A percentile compares a stretch with the other conserved stretches of the same genome.
Conservation (phyloP, 1,140 invertebrate genomes). For the Argopecten irradians region DNA sequence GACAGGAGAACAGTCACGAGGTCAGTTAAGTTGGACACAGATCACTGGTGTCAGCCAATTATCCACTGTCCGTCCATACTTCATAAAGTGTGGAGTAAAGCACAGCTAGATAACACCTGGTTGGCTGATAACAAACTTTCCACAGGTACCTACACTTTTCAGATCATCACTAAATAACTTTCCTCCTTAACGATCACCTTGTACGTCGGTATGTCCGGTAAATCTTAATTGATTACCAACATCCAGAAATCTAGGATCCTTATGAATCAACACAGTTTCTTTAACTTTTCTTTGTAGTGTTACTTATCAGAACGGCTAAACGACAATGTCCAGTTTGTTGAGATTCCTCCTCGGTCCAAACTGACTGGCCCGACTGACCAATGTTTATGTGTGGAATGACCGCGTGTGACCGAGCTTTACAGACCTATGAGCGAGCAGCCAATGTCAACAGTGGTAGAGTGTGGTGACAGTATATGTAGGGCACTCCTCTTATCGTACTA, state of each 20-base stretch:
- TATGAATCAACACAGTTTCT: not conserved
- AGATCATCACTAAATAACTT: not conserved
- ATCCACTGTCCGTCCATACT: not conserved
- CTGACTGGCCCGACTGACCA: not conserved
- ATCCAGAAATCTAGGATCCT: not conserved
- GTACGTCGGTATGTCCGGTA: not conserved
- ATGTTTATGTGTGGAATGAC: no score
- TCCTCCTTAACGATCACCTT: not conserved
- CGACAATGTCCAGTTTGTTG: not conserved
- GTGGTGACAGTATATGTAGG: not conserved
- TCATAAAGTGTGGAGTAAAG: no score
- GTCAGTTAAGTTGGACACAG: not conserved
- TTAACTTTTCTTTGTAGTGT: not conserved
- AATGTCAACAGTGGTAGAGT: not conserved
- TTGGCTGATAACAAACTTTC: not conserved
- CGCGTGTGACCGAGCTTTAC: not conserved
- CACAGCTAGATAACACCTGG: not conserved
- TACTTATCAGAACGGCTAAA: not conserved
- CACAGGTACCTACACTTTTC: not conserved
- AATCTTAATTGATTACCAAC: not conserved
- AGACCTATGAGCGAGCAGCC: not conserved
- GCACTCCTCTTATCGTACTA: constrained; percentile 6
- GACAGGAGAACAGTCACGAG: not conserved
- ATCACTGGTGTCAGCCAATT: not conserved
- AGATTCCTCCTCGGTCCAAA: not conserved